Evolutionary conservation across 2,888 invertebrate species (phyloP).

Genomic region (Tetrapedia diversipes): DNA sequence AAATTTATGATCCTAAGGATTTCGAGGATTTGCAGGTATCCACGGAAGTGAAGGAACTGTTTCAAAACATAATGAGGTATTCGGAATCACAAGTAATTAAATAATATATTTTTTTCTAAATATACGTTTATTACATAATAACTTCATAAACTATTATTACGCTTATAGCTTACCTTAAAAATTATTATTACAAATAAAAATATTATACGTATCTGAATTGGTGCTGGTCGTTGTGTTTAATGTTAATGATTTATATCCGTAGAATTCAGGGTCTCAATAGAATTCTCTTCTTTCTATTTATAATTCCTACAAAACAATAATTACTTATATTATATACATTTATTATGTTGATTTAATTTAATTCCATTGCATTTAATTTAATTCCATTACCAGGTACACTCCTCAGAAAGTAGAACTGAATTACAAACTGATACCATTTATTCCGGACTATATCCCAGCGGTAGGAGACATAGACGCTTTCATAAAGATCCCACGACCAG

Average conservation of each 20-base stretch:
- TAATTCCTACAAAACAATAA: too few species aligned
- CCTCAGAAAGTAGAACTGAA: slow-evolving; percentile 96
- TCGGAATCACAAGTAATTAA: too few species aligned
- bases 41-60: slow-evolving; percentile 94
- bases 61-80: slow-evolving; percentile 95
- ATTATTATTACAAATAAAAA: too few species aligned
- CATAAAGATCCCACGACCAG: slow-evolving; percentile 95
- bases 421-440: slow-evolving; percentile 95
- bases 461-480: slow-evolving; percentile 99
- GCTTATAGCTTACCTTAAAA: too few species aligned
- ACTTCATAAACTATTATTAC: too few species aligned
- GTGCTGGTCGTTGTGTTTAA: too few species aligned
- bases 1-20: slow-evolving; percentile 90
- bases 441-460: slow-evolving; percentile 98
- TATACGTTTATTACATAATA: too few species aligned
- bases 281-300: not conserved
- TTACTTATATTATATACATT: too few species aligned
- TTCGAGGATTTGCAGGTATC: slow-evolving; percentile 93
- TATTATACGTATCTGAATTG: too few species aligned
- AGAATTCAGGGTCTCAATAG: not conserved
- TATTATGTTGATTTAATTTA: not conserved
- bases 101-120: too few species aligned
- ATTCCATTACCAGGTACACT: slow-evolving; percentile 88
- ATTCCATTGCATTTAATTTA: too few species aligned
- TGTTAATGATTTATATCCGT: too few species aligned